Evolutionary conservation across 2,888 invertebrate species (phyloP).

Genomic region (Acrobasis repandana): DNA sequence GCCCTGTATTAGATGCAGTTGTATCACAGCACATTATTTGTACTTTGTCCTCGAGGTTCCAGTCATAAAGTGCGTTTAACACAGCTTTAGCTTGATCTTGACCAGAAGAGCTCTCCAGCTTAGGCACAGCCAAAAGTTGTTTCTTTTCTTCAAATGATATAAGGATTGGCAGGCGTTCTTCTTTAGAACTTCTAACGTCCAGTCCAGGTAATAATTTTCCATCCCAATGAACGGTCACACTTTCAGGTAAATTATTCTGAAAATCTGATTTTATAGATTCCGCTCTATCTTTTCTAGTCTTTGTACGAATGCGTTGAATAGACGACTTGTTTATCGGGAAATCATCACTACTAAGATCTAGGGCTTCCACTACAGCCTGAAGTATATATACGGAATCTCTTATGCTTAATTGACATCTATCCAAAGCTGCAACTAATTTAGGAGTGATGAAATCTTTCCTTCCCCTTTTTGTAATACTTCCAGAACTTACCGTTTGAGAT

Average conservation of each 20-base stretch:
- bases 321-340: too few relatives aligned
- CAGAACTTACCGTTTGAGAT: too few relatives aligned
- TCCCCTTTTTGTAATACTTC: too few relatives aligned
- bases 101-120: conserved; percentile 23
- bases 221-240: conserved; percentile 44
- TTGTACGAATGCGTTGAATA: conserved; percentile 39
- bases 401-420: too few relatives aligned
- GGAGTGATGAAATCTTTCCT: too few relatives aligned
- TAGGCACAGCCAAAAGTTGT: conserved; percentile 33
- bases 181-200: conserved; percentile 33
- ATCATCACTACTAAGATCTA: too few relatives aligned
- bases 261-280: conserved; percentile 45
- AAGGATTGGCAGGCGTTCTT: conserved; percentile 50
- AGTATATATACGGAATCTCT: too few relatives aligned
- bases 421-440: too few relatives aligned
- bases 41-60: conserved; percentile 31
- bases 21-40: conserved; percentile 31
- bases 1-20: conserved; percentile 28
- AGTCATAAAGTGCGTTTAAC: conserved; percentile 28
- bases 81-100: conserved; percentile 28
- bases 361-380: too few relatives aligned
- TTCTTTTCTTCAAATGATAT: conserved; percentile 37
- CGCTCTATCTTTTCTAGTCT: conserved; percentile 35
- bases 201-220: too few relatives aligned
- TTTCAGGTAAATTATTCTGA: conserved; percentile 42